These are phyloP conservation scores for Nothura maculosa DNA, from an alignment of 2,797 vertebrate genomes.

Conservation along the genomic window DNA sequence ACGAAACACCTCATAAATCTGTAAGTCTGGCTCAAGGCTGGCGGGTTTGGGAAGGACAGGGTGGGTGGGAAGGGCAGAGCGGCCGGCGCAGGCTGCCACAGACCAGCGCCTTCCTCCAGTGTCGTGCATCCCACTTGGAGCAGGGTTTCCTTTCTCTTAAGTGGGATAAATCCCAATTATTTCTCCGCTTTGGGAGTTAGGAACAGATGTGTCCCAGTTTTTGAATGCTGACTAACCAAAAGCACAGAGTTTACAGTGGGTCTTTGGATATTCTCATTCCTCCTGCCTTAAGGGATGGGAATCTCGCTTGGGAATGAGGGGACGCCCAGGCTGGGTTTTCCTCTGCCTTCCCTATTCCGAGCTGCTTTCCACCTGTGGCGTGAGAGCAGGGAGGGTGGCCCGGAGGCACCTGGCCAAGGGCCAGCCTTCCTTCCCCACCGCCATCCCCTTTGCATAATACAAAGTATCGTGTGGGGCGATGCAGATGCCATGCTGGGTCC, in stretches of 20 bases:
- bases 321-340: not conserved
- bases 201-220: constrained; percentile 50
- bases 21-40: constrained; percentile 34
- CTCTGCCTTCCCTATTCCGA: not conserved
- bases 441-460: not conserved
- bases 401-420: not conserved
- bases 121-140: rapidly evolving
- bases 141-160: not conserved
- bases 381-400: rapidly evolving
- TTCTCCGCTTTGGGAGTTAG: not conserved
- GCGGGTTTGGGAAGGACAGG: constrained; percentile 15
- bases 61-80: not conserved
- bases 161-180: not conserved
- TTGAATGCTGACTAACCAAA: constrained; percentile 30
- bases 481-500: rapidly evolving
- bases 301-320: not conserved
- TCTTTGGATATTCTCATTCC: not conserved
- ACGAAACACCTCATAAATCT: constrained; percentile 53
- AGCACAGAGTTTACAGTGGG: not conserved
- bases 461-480: rapidly evolving
- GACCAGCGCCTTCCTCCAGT: not conserved
- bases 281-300: not conserved
- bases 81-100: not conserved
- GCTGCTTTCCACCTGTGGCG: not conserved
- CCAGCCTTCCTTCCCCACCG: not conserved